Percentiles rank a stretch among this genome's conserved stretches.
These are phyloP conservation scores for Brachionus manjavacas DNA, from an alignment of 1,140 invertebrate genomes.

Conservation along the genomic window DNA sequence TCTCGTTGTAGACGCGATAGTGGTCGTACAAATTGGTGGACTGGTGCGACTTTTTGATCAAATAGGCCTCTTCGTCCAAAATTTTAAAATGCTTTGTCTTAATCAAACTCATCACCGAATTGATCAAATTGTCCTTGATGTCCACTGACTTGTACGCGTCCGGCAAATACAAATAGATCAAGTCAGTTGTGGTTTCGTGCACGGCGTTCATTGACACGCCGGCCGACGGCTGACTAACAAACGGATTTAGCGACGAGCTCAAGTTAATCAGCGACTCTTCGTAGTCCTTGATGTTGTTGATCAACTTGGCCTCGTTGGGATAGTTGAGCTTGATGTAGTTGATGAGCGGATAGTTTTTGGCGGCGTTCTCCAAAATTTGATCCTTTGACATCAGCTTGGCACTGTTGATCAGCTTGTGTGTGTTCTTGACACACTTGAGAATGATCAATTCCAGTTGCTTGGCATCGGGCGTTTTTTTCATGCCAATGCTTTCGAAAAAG, in stretches of 20 bases:
- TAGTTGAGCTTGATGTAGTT: conserved; percentile 35
- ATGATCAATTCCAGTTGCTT: conserved; percentile 20
- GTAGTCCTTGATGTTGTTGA: conserved; percentile 27
- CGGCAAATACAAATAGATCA: conserved; percentile 21
- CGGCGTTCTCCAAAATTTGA: conserved; percentile 11
- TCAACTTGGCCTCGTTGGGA: background rate
- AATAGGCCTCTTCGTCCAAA: conserved; percentile 32
- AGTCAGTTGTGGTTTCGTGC: background rate
- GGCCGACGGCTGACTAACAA: background rate
- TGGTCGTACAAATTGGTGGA: conserved; percentile 15
- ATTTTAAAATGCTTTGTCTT: conserved; percentile 25
- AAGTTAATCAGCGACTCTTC: conserved; percentile 33
- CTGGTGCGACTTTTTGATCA: background rate
- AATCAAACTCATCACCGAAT: conserved; percentile 7
- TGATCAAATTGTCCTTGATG: conserved; percentile 36
- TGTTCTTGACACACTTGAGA: conserved; percentile 20
- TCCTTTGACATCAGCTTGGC: background rate
- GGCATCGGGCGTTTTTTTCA: conserved; percentile 1
- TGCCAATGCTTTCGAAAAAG: conserved; percentile 40
- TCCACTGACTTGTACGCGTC: conserved; percentile 27
- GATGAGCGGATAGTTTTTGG: conserved; percentile 37
- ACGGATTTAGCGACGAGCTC: conserved; percentile 23
- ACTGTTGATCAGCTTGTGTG: background rate
- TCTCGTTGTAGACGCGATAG: conserved; percentile 40
- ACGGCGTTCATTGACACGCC: background rate